Evolutionary conservation across 2,888 invertebrate species (phyloP).

Genomic region (Chrysolina americana): DNA sequence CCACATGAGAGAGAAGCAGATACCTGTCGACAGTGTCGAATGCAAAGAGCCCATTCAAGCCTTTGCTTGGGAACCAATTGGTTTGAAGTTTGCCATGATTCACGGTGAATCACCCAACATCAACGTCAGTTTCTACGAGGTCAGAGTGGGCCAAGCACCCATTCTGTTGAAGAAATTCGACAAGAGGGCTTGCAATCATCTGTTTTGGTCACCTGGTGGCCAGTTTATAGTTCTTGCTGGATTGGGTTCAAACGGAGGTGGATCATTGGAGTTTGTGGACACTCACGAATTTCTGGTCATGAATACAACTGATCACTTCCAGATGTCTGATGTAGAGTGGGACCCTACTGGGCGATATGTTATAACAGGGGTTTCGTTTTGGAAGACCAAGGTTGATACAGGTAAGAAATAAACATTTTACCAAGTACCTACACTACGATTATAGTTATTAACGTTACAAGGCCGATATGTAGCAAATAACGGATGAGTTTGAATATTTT

Average conservation of each 20-base stretch:
- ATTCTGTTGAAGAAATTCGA: slow-evolving; percentile 90
- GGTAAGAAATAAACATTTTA: slow-evolving; percentile 58
- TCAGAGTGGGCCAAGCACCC: slow-evolving; percentile 90
- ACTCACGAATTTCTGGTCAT: slow-evolving; percentile 96
- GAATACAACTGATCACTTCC: slow-evolving; percentile 93
- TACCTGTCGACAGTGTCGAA: slow-evolving; percentile 98
- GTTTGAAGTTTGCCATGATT: slow-evolving; percentile 96
- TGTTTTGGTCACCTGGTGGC: slow-evolving; percentile 97
- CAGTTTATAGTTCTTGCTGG: slow-evolving; percentile 97
- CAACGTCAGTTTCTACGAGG: slow-evolving; percentile 93
- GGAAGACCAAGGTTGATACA: slow-evolving; percentile 93
- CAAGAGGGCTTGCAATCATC: slow-evolving; percentile 89
- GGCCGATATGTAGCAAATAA: no score
- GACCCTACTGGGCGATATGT: slow-evolving; percentile 99
- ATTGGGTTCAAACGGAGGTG: slow-evolving; percentile 87
- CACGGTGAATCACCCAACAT: slow-evolving; percentile 92
- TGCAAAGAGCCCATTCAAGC: slow-evolving; percentile 94
- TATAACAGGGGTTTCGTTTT: slow-evolving; percentile 93
- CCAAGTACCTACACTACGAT: slow-evolving; percentile 14
- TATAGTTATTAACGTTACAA: no score
- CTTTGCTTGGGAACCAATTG: slow-evolving; percentile 98
- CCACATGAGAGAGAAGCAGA: slow-evolving; percentile 94
- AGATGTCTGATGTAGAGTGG: slow-evolving; percentile 97
- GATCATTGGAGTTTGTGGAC: slow-evolving; percentile 95
- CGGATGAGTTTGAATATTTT: no score